Evolutionary conservation across 2,888 invertebrate species (phyloP), one percentile per base, ranked within the genome.

Genomic region (Synanthedon vespiformis): DNA sequence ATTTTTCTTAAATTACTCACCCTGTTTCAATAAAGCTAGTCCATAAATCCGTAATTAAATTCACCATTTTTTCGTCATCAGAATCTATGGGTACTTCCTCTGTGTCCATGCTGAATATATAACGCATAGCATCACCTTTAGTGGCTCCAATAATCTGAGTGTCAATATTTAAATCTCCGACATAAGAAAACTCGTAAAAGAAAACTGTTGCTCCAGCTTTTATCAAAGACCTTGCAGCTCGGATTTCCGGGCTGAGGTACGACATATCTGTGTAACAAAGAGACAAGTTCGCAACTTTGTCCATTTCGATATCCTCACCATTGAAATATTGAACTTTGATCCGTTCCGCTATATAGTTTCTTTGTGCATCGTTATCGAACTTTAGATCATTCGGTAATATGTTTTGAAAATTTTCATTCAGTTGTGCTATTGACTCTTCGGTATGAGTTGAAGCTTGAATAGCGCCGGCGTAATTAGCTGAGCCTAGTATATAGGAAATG

Each of bases 161-260:
- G 55, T 85, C 86, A 40, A 80, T 67, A 11, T 89, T 89, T 55
- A 89, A 60, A 2, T 74, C 63, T 3, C 89, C 89, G 18, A 87
- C 83, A 54, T 83, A 90, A 8, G 84, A 77, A 61, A 90, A 90
- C 58, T 90, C 88, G 60, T 89, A 90, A 60, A 90, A 77, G 58
- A 82, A 90, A 2, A 90, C 88, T 0, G 79, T 83, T 0, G 84
- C 80, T 2, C 79, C 80, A 11, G 68, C 68, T 16, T 61, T 54
- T 0, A 69, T 63, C 10, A 84, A 56, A 12, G 64, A 59, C 48
- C 82, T 67, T 0, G 82, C 77, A 5, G 66, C 61, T 18, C 84
- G 66, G 2, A 82, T 60, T 6, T 63, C 67, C 4, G 81, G 79
- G 4, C 76, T 66, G 3, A 80, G 57, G 54, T 80, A 86, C 34